phyloP scores from a whole-genome alignment of 92 coral and sea anemone species.

The Virgularia gustaviana region DNA sequence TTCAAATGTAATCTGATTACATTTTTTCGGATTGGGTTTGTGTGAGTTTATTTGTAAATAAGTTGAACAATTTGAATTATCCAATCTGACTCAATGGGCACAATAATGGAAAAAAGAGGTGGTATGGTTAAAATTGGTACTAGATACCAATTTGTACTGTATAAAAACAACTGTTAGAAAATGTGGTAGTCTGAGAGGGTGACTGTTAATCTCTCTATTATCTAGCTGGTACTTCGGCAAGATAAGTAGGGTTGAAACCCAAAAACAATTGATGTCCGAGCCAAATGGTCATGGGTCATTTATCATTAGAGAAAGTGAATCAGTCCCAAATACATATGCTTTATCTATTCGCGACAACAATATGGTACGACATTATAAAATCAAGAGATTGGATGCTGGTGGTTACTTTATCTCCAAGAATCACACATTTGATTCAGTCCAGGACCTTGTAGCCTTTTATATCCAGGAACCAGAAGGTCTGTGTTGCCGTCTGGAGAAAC shows the following conservation, averaged over 20 bases:
- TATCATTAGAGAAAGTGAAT: conserved; percentile 25
- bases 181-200: too few species aligned
- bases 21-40: too few species aligned
- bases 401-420: conserved; percentile 75
- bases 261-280: conserved; percentile 12
- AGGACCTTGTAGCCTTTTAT: conserved; percentile 72
- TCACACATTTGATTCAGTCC: conserved; percentile 56
- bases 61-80: too few species aligned
- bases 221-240: conserved; percentile 38
- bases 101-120: too few species aligned
- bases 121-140: too few species aligned
- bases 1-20: too few species aligned
- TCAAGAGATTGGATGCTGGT: conserved; percentile 11
- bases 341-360: conserved; percentile 7
- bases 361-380: conserved; percentile 23
- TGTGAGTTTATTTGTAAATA: too few species aligned
- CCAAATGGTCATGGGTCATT: conserved; percentile 26
- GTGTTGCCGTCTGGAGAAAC: conserved; percentile 63
- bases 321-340: conserved; percentile 18
- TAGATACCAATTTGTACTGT: too few species aligned
- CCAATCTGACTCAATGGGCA: too few species aligned
- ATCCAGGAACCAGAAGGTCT: conserved; percentile 71
- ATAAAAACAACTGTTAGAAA: too few species aligned
- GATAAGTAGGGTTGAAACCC: conserved; percentile 19
- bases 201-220: too few species aligned